Conservation (phyloP, 1,140 invertebrate species). For the Pectinophora gossypiella region DNA sequence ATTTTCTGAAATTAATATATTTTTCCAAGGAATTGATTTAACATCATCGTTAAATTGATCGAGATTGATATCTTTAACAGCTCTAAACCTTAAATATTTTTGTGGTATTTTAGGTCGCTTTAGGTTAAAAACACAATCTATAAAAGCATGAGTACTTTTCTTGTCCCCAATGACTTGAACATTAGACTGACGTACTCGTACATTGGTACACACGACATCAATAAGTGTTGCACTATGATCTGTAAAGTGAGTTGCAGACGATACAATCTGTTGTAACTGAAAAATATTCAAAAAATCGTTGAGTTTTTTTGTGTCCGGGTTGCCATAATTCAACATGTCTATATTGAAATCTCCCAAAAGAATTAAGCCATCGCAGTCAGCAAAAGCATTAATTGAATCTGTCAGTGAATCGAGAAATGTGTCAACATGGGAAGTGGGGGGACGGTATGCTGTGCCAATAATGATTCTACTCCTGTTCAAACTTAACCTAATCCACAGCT, state of each 20-base stretch:
- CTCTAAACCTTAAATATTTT: not conserved
- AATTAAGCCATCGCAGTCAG: not conserved
- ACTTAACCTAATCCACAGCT: slow-evolving; percentile 2
- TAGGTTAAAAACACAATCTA: not conserved
- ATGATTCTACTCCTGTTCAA: not conserved
- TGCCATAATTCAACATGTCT: not conserved
- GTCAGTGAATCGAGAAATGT: not conserved
- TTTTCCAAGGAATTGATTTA: not conserved
- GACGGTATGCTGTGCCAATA: not conserved
- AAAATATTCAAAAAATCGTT: not conserved
- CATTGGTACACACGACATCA: slow-evolving; percentile 6
- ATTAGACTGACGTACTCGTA: not conserved
- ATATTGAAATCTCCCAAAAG: slow-evolving; percentile 1
- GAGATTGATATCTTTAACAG: slow-evolving; percentile 6
- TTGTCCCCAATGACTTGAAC: not conserved
- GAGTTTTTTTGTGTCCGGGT: not conserved
- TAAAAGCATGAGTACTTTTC: slow-evolving; percentile 2
- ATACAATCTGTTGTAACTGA: not conserved
- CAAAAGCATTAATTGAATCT: not conserved
- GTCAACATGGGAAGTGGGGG: not conserved
- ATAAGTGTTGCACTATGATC: not conserved
- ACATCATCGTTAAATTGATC: not conserved
- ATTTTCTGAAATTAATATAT: not conserved
- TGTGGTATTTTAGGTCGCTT: not conserved
- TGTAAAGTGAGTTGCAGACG: slow-evolving; percentile 1